A percentile compares a stretch with the other conserved stretches of the same genome.
phyloP scores from a whole-genome alignment of 2,113 vertebrate genomes.

The Sitta europaea region DNA sequence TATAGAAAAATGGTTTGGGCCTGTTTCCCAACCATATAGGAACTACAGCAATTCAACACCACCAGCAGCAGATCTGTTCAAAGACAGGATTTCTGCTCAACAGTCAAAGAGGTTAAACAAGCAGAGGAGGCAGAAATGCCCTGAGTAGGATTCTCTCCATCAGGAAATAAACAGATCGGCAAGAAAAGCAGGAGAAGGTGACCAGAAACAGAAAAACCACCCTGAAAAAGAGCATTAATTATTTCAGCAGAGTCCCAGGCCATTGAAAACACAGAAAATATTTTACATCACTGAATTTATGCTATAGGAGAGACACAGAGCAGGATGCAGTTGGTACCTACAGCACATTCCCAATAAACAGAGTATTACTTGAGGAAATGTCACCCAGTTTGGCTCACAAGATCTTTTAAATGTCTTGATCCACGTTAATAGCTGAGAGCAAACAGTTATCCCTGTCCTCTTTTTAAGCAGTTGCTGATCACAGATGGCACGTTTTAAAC shows the following conservation, averaged over 20 bases:
- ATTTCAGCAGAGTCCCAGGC: not conserved
- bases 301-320: not conserved
- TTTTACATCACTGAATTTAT: not conserved
- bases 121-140: not conserved
- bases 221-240: not conserved
- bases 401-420: not conserved
- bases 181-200: not conserved
- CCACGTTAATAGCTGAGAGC: not conserved
- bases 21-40: not conserved
- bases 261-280: not conserved
- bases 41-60: not conserved
- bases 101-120: not conserved
- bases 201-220: not conserved
- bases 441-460: not conserved
- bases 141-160: not conserved
- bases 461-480: conserved; percentile 15
- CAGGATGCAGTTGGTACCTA: not conserved
- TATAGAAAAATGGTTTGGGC: not conserved
- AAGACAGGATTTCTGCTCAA: not conserved
- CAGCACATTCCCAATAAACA: not conserved
- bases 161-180: not conserved
- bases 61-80: not conserved
- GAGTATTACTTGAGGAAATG: not conserved
- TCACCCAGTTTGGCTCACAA: not conserved
- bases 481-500: conserved; percentile 20